Conservation (phyloP, 1,140 invertebrate species). For the Gryon sp. region DNA sequence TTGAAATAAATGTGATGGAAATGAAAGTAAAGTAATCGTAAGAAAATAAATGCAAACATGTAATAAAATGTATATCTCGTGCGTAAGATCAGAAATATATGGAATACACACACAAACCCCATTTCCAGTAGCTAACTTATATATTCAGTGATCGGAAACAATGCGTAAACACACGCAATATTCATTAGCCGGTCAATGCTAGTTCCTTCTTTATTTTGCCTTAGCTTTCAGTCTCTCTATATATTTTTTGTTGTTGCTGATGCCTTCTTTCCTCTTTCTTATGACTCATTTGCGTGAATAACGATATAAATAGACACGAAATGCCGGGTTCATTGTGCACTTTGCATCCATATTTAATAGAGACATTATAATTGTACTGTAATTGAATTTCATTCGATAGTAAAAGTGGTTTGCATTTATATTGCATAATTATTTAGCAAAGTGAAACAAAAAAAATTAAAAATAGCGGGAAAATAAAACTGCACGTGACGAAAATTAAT, state of each 20-base stretch:
- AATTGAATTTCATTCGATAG: not conserved
- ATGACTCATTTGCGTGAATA: slow-evolving; percentile 32
- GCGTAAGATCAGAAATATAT: too few species aligned
- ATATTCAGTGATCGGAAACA: slow-evolving; percentile 25
- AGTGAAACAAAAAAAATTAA: too few species aligned
- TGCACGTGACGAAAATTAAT: slow-evolving; percentile 24
- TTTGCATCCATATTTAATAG: slow-evolving; percentile 2
- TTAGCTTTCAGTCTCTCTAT: slow-evolving; percentile 38
- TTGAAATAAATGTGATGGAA: too few species aligned
- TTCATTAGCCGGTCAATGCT: slow-evolving; percentile 10
- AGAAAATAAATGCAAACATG: too few species aligned
- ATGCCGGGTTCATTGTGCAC: slow-evolving; percentile 1
- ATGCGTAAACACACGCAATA: slow-evolving; percentile 33
- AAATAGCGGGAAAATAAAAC: not conserved
- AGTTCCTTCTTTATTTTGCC: slow-evolving; percentile 25
- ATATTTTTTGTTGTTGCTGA: too few species aligned
- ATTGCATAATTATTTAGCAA: not conserved
- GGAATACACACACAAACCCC: not conserved
- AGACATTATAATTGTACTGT: slow-evolving; percentile 13
- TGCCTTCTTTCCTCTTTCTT: not conserved
- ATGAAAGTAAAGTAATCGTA: too few species aligned
- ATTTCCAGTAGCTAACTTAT: slow-evolving; percentile 23
- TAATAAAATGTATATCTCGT: too few species aligned
- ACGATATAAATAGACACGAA: slow-evolving; percentile 29
- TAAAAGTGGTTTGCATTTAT: slow-evolving; percentile 9